phyloP scores from a whole-genome alignment of 1,140 invertebrate genomes.

The Phenacoccus solenopsis region DNA sequence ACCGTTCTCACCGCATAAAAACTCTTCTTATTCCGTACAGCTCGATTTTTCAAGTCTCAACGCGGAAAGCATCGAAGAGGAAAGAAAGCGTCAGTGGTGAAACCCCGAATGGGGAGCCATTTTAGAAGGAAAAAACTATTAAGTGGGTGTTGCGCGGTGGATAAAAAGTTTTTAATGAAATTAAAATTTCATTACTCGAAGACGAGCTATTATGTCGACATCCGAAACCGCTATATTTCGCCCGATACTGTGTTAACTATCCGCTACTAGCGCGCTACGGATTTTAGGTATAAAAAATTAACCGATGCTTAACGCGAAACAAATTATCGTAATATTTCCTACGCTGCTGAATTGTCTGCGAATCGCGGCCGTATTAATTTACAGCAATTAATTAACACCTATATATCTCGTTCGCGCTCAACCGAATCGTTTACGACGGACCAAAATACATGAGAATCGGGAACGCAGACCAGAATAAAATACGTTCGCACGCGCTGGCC shows the following conservation, averaged over 20 bases:
- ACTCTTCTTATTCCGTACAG: too few relatives aligned
- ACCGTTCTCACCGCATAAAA: too few relatives aligned
- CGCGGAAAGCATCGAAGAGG: background rate
- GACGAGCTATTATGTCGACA: constrained; percentile 1
- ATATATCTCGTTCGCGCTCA: background rate
- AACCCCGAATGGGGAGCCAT: background rate
- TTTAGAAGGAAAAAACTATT: background rate
- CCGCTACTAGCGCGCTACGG: background rate
- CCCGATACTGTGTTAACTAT: background rate
- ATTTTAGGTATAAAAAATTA: background rate
- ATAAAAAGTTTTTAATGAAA: background rate
- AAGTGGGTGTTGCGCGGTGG: background rate
- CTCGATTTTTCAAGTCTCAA: too few relatives aligned
- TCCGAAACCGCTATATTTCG: background rate
- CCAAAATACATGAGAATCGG: too few relatives aligned
- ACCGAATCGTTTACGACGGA: too few relatives aligned
- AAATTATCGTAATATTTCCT: background rate
- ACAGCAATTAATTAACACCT: background rate
- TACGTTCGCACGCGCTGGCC: too few relatives aligned
- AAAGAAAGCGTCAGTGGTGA: background rate
- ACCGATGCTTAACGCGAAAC: background rate
- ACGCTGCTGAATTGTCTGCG: background rate
- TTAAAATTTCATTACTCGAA: background rate
- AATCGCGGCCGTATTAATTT: too few relatives aligned
- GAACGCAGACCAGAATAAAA: too few relatives aligned